Evolutionary conservation across 2,797 vertebrate genomes (phyloP), one percentile per base, ranked within the genome.

Genomic region (Sebastes nivosus): DNA sequence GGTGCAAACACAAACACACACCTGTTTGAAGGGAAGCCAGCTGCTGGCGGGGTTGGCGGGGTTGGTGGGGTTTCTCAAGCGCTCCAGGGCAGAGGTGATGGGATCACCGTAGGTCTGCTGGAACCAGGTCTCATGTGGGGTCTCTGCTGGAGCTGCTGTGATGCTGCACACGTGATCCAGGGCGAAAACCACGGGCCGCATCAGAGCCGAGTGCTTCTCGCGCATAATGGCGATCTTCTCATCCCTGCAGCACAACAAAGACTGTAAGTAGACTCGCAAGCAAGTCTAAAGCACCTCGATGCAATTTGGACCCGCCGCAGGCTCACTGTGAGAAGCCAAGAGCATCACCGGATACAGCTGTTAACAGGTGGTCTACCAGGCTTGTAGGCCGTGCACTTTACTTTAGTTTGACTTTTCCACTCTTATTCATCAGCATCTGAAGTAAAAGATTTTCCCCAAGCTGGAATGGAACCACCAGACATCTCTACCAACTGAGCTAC

Each of bases 21-120:
- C 99, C 97, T 99, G 98, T 94, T 99, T 99, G 93, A 99, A 99
- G 14, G 98, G 97, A 50, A 97, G 95, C 99, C 99, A 99, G 92
- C 99, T 99, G 93, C 97, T 99, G 79, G 97, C 97, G 0, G 98
- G 99, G 88, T 98, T 99, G 75, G 98, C 98, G 0, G 98, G 98
- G 90, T 98, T 99, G 30, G 96, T 95, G 0, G 99, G 99, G 80
- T 96, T 98, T 83, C 94, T 96, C 4, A 99, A 94, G 36, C 97
- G 97, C 87, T 99, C 98, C 5, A 99, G 90, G 0, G 98, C 98
- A 0, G 96, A 97, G 79, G 95, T 94, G 66, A 99, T 97, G 38
- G 97, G 94, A n/a, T 98, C 97, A 3, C 98, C 98, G 2, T 98
- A 99, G 60, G 94, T 98, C 87, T 99, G 97, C 93, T 99, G 99